Evolutionary conservation across 2,888 invertebrate species (phyloP).

Genomic region (Buathra laborator): DNA sequence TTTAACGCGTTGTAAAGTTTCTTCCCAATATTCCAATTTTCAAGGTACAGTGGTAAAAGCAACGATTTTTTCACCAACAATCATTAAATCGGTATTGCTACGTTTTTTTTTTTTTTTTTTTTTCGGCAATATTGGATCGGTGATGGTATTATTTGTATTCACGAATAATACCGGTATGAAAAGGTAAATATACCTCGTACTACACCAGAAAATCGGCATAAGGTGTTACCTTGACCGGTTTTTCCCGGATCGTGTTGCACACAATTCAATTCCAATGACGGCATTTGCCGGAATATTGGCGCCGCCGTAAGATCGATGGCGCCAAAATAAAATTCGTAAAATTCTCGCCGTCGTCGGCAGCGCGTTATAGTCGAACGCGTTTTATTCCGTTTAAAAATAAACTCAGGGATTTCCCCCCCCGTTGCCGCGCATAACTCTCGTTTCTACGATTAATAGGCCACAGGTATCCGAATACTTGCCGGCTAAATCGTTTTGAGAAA

Average conservation of each 20-base stretch:
- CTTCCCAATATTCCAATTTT: too few relatives aligned
- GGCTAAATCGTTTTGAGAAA: slow-evolving; percentile 6
- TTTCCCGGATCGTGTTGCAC: slow-evolving; percentile 15
- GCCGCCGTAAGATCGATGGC: slow-evolving; percentile 22
- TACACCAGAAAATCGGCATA: neutral
- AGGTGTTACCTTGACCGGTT: slow-evolving; percentile 2
- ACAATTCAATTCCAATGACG: slow-evolving; percentile 15
- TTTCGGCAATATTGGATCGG: too few relatives aligned
- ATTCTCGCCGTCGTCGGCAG: neutral
- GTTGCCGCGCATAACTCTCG: neutral
- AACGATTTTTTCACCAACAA: too few relatives aligned
- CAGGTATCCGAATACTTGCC: neutral
- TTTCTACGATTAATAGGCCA: neutral
- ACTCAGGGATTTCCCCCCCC: neutral
- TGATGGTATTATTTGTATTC: too few relatives aligned
- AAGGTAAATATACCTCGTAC: too few relatives aligned
- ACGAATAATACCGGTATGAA: too few relatives aligned
- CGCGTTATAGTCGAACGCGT: neutral
- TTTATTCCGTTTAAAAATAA: neutral
- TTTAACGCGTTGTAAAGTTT: too few relatives aligned
- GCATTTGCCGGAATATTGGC: slow-evolving; percentile 11
- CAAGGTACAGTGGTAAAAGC: too few relatives aligned
- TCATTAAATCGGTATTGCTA: too few relatives aligned
- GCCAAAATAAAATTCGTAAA: slow-evolving; percentile 19
- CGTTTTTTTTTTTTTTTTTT: too few relatives aligned